These are phyloP conservation scores for Oscheius sp. DNA, from an alignment of 2,888 invertebrate species.

Conservation along the genomic window DNA sequence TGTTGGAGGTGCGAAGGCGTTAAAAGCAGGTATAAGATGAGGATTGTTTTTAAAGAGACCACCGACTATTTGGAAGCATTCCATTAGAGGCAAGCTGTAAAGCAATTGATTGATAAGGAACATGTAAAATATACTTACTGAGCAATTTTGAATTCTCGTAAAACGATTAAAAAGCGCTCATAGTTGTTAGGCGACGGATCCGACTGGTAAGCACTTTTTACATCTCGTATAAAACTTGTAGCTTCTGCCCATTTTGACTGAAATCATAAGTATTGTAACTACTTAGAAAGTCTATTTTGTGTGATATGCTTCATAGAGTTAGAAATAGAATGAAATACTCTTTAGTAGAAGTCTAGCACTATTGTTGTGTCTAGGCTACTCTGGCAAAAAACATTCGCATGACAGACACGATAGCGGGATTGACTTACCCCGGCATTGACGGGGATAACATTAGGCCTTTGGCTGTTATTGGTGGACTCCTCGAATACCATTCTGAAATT, in stretches of 20 bases:
- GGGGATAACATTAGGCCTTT: not conserved
- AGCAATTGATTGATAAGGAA: not conserved
- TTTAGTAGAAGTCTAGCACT: not conserved
- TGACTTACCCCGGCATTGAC: slow-evolving; percentile 14
- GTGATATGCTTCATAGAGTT: too few species aligned
- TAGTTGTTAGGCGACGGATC: slow-evolving; percentile 17
- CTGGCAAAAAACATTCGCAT: too few species aligned
- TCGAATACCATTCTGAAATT: slow-evolving; percentile 12
- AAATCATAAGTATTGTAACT: too few species aligned
- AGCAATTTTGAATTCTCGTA: slow-evolving; percentile 6
- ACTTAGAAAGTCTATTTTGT: too few species aligned
- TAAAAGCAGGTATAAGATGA: slow-evolving; percentile 26
- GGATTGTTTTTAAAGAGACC: slow-evolving; percentile 6
- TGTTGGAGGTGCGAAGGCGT: slow-evolving; percentile 2
- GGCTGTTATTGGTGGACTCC: not conserved
- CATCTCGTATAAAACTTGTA: slow-evolving; percentile 13
- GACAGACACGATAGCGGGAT: too few species aligned
- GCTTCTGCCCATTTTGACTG: slow-evolving; percentile 24
- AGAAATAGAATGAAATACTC: too few species aligned
- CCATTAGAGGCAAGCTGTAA: not conserved
- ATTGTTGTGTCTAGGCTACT: too few species aligned
- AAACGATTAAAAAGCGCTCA: slow-evolving; percentile 4
- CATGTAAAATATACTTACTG: not conserved
- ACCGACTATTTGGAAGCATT: slow-evolving; percentile 9
- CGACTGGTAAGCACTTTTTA: not conserved